A percentile compares a stretch with the other conserved stretches of the same genome.
Conservation (phyloP, 2,888 invertebrate species). For the Aphodius granarius region DNA sequence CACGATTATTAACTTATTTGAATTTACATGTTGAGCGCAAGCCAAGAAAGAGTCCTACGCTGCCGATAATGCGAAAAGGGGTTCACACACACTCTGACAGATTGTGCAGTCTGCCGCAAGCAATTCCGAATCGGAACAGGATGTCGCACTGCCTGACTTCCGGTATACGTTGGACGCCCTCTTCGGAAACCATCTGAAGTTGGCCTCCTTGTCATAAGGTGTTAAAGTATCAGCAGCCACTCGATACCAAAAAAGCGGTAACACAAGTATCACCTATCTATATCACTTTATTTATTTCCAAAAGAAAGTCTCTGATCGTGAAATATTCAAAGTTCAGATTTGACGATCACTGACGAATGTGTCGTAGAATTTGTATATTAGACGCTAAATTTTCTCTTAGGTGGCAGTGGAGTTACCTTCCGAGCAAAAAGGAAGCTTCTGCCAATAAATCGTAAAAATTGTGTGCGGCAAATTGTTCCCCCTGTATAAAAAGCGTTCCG, state of each 20-base stretch:
- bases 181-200: background rate
- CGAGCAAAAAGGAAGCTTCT: background rate
- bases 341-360: background rate
- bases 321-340: background rate
- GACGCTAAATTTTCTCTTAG: background rate
- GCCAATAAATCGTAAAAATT: background rate
- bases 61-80: background rate
- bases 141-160: background rate
- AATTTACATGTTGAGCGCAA: conserved; percentile 23
- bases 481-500: background rate
- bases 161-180: background rate
- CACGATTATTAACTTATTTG: conserved; percentile 29
- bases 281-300: background rate
- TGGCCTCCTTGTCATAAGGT: background rate
- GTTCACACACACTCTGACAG: background rate
- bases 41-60: background rate
- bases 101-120: background rate
- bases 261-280: background rate
- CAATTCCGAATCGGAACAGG: background rate
- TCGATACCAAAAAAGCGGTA: background rate
- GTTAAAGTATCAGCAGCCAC: background rate
- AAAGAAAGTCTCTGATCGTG: background rate
- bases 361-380: background rate
- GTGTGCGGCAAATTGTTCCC: background rate
- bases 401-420: background rate